These are phyloP conservation scores for Perca schrenkii DNA, from an alignment of 2,113 vertebrate genomes.

Conservation along the genomic window DNA sequence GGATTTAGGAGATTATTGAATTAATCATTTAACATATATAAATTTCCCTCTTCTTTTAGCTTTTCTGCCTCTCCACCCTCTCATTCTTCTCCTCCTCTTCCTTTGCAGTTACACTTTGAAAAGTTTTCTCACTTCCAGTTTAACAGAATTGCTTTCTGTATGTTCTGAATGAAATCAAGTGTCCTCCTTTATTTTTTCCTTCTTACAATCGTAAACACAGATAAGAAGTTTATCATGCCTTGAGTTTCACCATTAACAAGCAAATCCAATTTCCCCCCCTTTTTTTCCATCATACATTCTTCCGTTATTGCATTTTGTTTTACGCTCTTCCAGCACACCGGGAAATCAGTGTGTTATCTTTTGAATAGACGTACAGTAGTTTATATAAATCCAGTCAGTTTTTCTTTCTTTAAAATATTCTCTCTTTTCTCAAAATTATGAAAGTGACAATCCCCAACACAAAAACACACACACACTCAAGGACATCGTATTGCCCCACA, in stretches of 20 bases:
- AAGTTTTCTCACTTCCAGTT: neutral
- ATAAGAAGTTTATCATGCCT: slow-evolving; percentile 37
- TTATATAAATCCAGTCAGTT: neutral
- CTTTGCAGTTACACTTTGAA: neutral
- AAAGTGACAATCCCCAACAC: neutral
- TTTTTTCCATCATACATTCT: slow-evolving; percentile 16
- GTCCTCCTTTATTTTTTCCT: neutral
- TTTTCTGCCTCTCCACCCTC: neutral
- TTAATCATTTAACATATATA: neutral
- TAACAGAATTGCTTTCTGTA: neutral
- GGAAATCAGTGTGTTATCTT: slow-evolving; percentile 42
- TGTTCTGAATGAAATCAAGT: slow-evolving; percentile 14
- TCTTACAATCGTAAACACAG: slow-evolving; percentile 16
- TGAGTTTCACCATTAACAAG: slow-evolving; percentile 17
- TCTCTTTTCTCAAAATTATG: neutral
- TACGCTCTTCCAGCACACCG: neutral
- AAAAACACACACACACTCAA: neutral
- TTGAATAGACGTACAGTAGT: neutral
- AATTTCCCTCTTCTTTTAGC: neutral
- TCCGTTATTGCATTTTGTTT: slow-evolving; percentile 33
- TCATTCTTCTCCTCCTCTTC: neutral
- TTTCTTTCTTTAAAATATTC: neutral
- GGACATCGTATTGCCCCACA: neutral
- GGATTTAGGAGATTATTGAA: slow-evolving; percentile 23
- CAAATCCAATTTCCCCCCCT: slow-evolving; percentile 11